Conservation (phyloP, 2,113 vertebrate genomes). For the Etia nguti region DNA sequence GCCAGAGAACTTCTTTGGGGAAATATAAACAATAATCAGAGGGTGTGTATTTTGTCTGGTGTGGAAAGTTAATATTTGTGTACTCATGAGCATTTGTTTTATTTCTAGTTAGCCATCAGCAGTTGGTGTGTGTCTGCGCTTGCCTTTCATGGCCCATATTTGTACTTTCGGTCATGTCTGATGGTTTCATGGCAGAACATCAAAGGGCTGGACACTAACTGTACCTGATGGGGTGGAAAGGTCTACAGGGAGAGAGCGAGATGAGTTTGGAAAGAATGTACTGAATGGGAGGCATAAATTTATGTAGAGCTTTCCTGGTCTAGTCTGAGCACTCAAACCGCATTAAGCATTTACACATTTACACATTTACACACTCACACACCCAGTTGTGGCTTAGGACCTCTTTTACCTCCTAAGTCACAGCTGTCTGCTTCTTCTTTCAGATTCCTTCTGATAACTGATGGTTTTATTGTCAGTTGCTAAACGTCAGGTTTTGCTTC, state of each 20-base stretch:
- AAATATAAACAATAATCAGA: slow-evolving; percentile 2
- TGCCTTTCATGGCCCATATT: neutral
- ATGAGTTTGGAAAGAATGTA: neutral
- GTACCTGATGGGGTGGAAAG: neutral
- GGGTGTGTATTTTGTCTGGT: neutral
- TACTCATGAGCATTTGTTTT: neutral
- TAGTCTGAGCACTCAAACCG: neutral
- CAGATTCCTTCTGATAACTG: neutral
- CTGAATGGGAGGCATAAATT: neutral
- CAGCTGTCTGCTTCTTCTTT: neutral
- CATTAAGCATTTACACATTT: neutral
- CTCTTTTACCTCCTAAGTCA: neutral
- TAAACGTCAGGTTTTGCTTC: neutral
- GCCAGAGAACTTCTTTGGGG: neutral
- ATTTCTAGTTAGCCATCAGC: neutral
- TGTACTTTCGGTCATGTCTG: neutral
- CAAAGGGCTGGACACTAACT: neutral
- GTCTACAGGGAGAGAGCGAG: neutral
- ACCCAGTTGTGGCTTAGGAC: neutral
- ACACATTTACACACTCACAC: neutral
- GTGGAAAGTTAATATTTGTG: neutral
- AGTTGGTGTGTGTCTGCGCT: neutral
- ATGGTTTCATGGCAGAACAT: neutral
- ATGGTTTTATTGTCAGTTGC: neutral
- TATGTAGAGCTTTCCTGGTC: neutral